A percentile compares a stretch with the other conserved stretches of the same genome.
These are phyloP conservation scores for Notamacropus eugenii DNA, from an alignment of 2,797 vertebrate species.

Conservation along the genomic window DNA sequence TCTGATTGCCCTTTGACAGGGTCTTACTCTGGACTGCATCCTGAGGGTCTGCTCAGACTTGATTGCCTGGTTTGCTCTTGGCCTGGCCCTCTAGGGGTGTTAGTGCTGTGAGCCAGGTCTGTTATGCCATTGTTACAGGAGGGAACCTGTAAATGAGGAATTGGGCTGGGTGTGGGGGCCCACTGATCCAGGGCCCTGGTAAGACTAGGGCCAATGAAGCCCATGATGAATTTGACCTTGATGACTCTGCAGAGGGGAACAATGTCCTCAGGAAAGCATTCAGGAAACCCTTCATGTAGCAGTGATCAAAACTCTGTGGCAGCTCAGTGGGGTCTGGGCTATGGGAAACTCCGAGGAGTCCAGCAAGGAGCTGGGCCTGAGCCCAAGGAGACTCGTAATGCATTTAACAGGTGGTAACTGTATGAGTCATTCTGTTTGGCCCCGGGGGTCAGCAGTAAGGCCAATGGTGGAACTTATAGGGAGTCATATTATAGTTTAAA, in stretches of 20 bases:
- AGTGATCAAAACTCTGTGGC: slow-evolving; percentile 65
- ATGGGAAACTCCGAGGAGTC: slow-evolving; percentile 64
- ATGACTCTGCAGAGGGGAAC: slow-evolving; percentile 75
- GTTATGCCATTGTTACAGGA: not conserved
- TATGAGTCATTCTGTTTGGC: not conserved
- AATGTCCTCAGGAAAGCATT: slow-evolving; percentile 80
- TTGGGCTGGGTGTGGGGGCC: not conserved
- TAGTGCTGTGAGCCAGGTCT: not conserved
- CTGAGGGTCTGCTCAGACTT: not conserved
- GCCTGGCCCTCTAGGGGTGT: not conserved
- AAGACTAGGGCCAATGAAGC: slow-evolving; percentile 58
- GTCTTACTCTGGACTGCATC: not conserved
- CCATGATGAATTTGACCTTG: slow-evolving; percentile 76
- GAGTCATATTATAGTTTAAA: not conserved
- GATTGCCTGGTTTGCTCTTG: not conserved
- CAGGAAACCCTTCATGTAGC: slow-evolving; percentile 76
- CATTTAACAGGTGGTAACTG: slow-evolving; percentile 36
- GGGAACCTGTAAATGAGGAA: not conserved
- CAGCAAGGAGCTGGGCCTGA: slow-evolving; percentile 43
- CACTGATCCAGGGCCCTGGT: not conserved
- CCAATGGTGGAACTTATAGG: not conserved
- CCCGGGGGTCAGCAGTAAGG: not conserved
- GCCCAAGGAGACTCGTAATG: slow-evolving; percentile 49
- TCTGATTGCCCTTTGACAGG: not conserved
- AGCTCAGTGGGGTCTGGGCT: slow-evolving; percentile 49